These are phyloP conservation scores for Campylomormyrus numenius DNA, from an alignment of 2,113 vertebrate species.

Conservation along the genomic window DNA sequence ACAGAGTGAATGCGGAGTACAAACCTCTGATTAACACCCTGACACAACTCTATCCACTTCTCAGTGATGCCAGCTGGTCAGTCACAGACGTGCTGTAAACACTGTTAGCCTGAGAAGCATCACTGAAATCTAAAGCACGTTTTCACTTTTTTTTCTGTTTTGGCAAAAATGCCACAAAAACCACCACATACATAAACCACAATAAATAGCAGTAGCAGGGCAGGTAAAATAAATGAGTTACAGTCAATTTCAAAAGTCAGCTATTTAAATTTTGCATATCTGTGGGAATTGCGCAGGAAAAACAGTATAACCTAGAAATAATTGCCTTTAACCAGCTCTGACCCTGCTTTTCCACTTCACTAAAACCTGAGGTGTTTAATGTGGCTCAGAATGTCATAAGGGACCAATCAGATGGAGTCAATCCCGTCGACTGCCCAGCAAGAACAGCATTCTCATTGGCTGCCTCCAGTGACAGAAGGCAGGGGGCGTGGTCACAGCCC, in stretches of 20 bases:
- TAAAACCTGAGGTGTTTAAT: neutral
- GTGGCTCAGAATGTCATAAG: neutral
- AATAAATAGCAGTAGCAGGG: neutral
- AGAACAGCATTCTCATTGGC: slow-evolving; percentile 25
- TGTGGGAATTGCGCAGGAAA: neutral
- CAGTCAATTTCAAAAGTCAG: neutral
- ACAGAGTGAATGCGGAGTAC: neutral
- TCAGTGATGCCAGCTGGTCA: neutral
- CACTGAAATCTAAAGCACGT: neutral
- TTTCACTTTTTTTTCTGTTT: neutral
- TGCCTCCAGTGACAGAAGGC: slow-evolving; percentile 27
- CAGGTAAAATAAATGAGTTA: neutral
- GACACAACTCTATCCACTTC: neutral
- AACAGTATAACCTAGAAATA: neutral
- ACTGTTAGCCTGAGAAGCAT: neutral
- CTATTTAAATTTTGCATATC: neutral
- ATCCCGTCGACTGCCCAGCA: slow-evolving; percentile 6
- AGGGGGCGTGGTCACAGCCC: slow-evolving; percentile 22
- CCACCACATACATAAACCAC: neutral
- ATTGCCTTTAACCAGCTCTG: neutral
- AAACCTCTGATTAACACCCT: neutral
- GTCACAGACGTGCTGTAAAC: neutral
- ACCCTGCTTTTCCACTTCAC: neutral
- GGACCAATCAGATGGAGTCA: neutral
- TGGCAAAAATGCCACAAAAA: neutral